Evolutionary conservation across 2,113 vertebrate genomes (phyloP).

Genomic region (Triplophysa siluroides): DNA sequence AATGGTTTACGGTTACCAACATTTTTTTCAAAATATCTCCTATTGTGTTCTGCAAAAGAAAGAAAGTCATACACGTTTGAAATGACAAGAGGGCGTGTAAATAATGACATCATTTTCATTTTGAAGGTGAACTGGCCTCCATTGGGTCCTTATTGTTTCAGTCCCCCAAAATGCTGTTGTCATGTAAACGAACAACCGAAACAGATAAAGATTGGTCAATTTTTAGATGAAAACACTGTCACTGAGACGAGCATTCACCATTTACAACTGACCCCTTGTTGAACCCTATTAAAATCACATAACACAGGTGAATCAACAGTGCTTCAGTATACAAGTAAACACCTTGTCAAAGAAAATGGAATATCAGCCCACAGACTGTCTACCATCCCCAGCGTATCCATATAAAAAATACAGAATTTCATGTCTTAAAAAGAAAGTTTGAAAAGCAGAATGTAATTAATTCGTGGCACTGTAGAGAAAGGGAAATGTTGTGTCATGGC

Average conservation of each 20-base stretch:
- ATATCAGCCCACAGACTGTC: neutral
- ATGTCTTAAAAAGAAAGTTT: neutral
- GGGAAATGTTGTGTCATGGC: constrained; percentile 46
- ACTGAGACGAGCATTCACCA: neutral
- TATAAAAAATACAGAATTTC: neutral
- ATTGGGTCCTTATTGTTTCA: too few species aligned
- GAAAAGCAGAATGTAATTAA: constrained; percentile 38
- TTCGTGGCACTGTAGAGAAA: constrained; percentile 12
- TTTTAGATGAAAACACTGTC: too few species aligned
- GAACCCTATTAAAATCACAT: neutral
- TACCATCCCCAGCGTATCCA: neutral
- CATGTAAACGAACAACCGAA: too few species aligned
- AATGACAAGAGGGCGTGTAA: too few species aligned
- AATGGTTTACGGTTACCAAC: too few species aligned
- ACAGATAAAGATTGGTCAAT: too few species aligned
- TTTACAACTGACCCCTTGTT: neutral
- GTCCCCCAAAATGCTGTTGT: too few species aligned
- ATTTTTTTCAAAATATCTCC: too few species aligned
- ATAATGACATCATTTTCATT: too few species aligned
- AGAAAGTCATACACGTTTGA: too few species aligned
- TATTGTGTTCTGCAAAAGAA: too few species aligned
- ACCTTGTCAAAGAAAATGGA: neutral
- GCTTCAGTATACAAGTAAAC: neutral
- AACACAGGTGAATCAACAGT: neutral
- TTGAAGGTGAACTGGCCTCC: too few species aligned